Conservation (phyloP, 2,113 vertebrate species). For the Lepus europaeus region DNA sequence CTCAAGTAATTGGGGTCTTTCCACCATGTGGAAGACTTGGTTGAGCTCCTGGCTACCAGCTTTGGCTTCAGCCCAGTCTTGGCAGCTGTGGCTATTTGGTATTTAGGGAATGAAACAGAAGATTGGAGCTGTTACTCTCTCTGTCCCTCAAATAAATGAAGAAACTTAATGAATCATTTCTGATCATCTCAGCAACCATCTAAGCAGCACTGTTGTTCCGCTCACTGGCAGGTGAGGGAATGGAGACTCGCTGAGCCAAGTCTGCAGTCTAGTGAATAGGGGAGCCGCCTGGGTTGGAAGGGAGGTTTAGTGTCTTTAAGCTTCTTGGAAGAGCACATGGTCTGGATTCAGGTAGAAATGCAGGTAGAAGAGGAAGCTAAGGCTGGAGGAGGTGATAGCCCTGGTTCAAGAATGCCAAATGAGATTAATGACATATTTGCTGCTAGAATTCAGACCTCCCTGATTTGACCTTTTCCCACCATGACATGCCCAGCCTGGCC, state of each 20-base stretch:
- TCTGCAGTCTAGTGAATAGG: background rate
- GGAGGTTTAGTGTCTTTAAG: background rate
- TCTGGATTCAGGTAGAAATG: background rate
- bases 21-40: too few species aligned
- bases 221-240: background rate
- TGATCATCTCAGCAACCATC: background rate
- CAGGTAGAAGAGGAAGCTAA: background rate
- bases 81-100: too few species aligned
- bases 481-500: background rate
- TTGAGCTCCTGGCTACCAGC: too few species aligned
- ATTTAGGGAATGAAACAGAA: too few species aligned
- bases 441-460: slow-evolving; percentile 9
- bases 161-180: background rate
- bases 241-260: background rate
- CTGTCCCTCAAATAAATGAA: too few species aligned
- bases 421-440: background rate
- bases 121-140: too few species aligned
- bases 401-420: background rate
- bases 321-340: background rate
- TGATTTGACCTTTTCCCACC: background rate
- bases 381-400: background rate
- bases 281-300: too few species aligned
- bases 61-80: too few species aligned
- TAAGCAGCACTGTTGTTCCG: background rate
- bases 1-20: too few species aligned